Base-by-base conservation (phyloP, 2,888 invertebrate species). In the Orthosia gothica region DNA sequence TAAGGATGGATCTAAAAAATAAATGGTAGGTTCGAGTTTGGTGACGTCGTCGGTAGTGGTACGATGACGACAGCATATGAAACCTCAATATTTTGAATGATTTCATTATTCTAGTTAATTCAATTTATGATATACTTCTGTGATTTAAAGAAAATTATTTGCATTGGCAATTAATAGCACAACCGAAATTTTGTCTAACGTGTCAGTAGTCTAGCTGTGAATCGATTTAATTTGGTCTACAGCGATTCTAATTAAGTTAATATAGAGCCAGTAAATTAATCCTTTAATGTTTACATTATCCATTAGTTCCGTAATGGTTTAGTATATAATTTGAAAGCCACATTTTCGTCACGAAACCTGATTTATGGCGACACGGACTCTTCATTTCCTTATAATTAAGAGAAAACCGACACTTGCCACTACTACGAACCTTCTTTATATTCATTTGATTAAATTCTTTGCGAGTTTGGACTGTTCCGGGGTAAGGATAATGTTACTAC, bases 311-410 rank as follows among this genome's bases (percentile, higher is more conserved):
- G 11, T 57, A 79, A 77, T 26, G 73, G 61, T 71, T 72, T 67
- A 70, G 57, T 81, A 71, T 70, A 82, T 82, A 78, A 75, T 76
- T 81, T 67, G 40, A 72, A 70, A 70, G 70, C 75, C 79, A 67
- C 73, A 71, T 82, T 89, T 84, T 87, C 81, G 81, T 86, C 85
- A 84, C 76, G 80, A 84, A 86, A 84, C 83, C 79, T 89, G 89
- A 90, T 89, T 90, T 89, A 89, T 83, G 74, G 66, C 74, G 81
- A 83, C 79, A 82, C 79, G 58, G 84, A 86, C 84, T 85, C 87
- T 85, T 88, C 84, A 81, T 80, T 87, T 85, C 79, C 82, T 83
- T 81, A 87, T 89, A 89, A 89, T 89, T 89, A 89, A 85, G 85
- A 83, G 88, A 84, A 88, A 89, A 82, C 85, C 83, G 81, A 86